A percentile compares a stretch with the other conserved stretches of the same genome.
phyloP scores from a whole-genome alignment of 2,113 vertebrate genomes.

The Rafetus swinhoei region DNA sequence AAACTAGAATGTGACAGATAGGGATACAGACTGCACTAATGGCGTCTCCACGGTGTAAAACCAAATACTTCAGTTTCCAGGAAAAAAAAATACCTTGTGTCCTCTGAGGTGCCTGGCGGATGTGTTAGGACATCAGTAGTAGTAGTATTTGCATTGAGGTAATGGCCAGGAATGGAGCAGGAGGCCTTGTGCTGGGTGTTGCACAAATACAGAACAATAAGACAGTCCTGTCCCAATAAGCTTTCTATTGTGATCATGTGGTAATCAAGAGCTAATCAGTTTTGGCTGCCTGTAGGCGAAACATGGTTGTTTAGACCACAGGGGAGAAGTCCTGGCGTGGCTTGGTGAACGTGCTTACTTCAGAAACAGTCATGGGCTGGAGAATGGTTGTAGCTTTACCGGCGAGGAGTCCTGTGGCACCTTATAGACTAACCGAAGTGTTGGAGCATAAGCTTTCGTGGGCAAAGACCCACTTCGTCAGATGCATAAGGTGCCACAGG shows the following conservation, averaged over 20 bases:
- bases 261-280: slow-evolving; percentile 5
- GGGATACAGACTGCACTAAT: not conserved
- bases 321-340: not conserved
- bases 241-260: slow-evolving; percentile 42
- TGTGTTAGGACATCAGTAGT: slow-evolving; percentile 13
- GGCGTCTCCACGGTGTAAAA: not conserved
- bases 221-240: not conserved
- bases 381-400: not conserved
- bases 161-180: not conserved
- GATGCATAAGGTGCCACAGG: too few species aligned
- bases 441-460: too few species aligned
- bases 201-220: not conserved
- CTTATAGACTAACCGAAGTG: too few species aligned
- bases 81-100: not conserved
- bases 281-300: slow-evolving; percentile 36
- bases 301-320: not conserved
- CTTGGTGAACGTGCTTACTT: not conserved
- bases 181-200: too few species aligned
- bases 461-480: too few species aligned
- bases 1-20: not conserved
- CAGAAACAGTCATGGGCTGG: too few species aligned
- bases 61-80: slow-evolving; percentile 6
- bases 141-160: slow-evolving; percentile 41
- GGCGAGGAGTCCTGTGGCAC: too few species aligned
- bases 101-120: slow-evolving; percentile 14